phyloP scores from a whole-genome alignment of 1,140 invertebrate species.

The Panulirus ornatus region DNA sequence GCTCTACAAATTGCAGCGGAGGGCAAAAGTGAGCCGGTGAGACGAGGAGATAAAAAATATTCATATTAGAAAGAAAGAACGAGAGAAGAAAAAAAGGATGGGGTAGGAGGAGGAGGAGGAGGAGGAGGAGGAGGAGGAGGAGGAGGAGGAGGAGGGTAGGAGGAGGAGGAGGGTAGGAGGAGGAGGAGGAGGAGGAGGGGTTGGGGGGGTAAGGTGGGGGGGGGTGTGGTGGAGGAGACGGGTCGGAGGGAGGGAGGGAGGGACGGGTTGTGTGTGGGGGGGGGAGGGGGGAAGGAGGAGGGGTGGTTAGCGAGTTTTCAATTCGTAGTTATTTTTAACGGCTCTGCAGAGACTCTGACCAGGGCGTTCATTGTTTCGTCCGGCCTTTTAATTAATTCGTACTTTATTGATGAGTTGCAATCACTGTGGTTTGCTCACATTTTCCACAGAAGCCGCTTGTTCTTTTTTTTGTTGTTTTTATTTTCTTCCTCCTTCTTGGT shows the following conservation, averaged over 20 bases:
- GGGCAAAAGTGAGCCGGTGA: background rate
- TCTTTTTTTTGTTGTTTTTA: background rate
- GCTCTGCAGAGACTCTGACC: background rate
- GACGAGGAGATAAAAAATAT: constrained; percentile 8
- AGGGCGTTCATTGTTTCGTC: constrained; percentile 15
- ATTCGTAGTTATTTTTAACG: constrained; percentile 2
- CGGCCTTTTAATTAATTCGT: constrained; percentile 32
- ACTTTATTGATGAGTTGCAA: constrained; percentile 39
- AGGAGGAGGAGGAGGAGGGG: constrained; percentile 9
- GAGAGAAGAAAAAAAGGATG: background rate
- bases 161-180: background rate
- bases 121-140: background rate
- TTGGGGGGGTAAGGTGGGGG: background rate
- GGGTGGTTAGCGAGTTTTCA: constrained; percentile 29
- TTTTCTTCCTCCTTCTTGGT: background rate
- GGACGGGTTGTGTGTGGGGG: constrained; percentile 13
- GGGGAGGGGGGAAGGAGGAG: constrained; percentile 16
- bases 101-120: background rate
- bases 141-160: background rate
- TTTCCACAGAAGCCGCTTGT: background rate
- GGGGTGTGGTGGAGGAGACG: background rate
- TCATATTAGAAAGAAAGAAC: constrained; percentile 1
- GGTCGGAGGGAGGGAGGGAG: background rate
- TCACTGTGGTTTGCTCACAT: constrained; percentile 15
- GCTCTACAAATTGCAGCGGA: background rate